These are phyloP conservation scores for Alloplasta piceator DNA, from an alignment of 2,888 invertebrate genomes.

Conservation along the genomic window DNA sequence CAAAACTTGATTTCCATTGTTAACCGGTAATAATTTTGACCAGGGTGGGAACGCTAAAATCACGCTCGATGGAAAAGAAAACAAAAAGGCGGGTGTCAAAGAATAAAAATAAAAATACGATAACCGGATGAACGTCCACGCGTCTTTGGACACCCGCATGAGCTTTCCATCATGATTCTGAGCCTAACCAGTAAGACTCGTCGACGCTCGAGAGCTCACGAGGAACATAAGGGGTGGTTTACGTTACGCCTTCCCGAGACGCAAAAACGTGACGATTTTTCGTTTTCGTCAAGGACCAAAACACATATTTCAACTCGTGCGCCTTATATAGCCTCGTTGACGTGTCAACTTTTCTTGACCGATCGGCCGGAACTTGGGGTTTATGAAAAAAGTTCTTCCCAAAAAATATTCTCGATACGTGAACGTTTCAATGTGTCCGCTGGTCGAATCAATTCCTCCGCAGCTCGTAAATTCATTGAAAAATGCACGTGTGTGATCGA, in stretches of 20 bases:
- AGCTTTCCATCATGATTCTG: conserved; percentile 32
- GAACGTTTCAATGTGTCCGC: conserved; percentile 34
- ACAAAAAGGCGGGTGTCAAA: conserved; percentile 35
- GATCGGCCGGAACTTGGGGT: conserved; percentile 68
- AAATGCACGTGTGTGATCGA: conserved; percentile 75
- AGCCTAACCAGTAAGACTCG: conserved; percentile 55
- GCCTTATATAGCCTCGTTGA: conserved; percentile 65
- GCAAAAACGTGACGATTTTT: conserved; percentile 71
- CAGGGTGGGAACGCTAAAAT: not conserved
- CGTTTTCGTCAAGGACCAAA: conserved; percentile 36
- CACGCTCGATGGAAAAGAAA: no score
- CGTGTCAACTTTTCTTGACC: conserved; percentile 74
- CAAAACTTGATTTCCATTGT: no score
- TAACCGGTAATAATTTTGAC: not conserved
- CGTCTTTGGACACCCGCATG: conserved; percentile 5
- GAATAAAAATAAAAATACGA: conserved; percentile 52
- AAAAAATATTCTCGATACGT: conserved; percentile 40
- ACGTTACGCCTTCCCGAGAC: conserved; percentile 70
- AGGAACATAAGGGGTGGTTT: conserved; percentile 49
- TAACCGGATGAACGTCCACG: conserved; percentile 43
- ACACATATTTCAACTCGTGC: conserved; percentile 36
- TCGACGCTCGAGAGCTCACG: conserved; percentile 66
- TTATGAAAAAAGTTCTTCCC: conserved; percentile 22
- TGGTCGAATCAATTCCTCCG: not conserved
- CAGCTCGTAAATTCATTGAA: not conserved